Conservation (phyloP, 2,797 vertebrate species). For the Danio tinwini region DNA sequence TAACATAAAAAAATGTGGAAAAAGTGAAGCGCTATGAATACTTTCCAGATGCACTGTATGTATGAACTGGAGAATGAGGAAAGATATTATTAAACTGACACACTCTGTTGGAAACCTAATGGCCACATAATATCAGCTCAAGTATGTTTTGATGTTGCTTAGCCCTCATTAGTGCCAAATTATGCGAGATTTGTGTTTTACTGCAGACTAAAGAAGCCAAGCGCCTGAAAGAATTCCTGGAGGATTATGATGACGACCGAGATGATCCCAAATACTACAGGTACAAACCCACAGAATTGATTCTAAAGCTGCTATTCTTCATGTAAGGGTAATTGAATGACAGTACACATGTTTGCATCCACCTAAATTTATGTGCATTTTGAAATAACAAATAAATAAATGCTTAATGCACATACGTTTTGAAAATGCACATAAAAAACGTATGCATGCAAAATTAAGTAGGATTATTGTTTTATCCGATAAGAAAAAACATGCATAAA, state of each 20-base stretch:
- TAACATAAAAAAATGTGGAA: no score
- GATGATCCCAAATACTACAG: conserved; percentile 98
- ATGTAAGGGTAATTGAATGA: background rate
- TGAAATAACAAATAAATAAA: no score
- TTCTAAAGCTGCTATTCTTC: background rate
- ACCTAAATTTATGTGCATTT: no score
- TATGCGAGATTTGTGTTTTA: background rate
- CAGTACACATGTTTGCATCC: background rate
- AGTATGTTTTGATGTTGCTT: background rate
- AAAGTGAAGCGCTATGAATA: no score
- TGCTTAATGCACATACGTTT: no score
- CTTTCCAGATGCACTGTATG: no score
- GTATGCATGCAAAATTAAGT: no score
- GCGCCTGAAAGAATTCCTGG: conserved; percentile 95
- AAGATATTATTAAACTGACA: background rate
- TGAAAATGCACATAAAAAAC: no score
- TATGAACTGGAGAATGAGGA: no score
- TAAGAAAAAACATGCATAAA: no score
- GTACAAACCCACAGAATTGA: conserved; percentile 67
- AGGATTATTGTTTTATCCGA: no score
- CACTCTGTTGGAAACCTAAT: background rate
- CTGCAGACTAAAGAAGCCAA: conserved; percentile 95
- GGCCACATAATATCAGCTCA: background rate
- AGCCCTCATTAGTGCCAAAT: background rate
- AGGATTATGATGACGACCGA: conserved; percentile 98